Evolutionary conservation across 2,113 vertebrate genomes (phyloP), one percentile per base, ranked within the genome.

Genomic region (Triplophysa dalaica): DNA sequence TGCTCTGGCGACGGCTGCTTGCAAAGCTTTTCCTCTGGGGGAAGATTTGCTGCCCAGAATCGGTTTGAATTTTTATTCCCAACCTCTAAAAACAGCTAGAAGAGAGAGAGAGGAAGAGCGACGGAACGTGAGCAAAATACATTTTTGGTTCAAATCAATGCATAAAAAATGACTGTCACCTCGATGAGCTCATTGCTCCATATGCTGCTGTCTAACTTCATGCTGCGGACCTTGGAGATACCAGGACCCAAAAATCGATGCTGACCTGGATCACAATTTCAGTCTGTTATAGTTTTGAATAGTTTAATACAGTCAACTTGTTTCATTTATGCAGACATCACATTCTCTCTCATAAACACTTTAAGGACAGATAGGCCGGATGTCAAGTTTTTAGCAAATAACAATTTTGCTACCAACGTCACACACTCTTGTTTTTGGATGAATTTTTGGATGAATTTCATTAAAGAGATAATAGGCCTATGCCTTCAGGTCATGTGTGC

Each of bases 161-260:
- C 54, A 21, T 58, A 21, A 45, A 7, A 45, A 11, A 58, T n/a
- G 29, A 12, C 17, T 50, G 3, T 17, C 19, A 96, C 97, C 95
- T 99, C 95, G n/a, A 99, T 95, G 10, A 99, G 96, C 67, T 97
- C 95, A 82, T 97, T 98, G 87, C 93, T 98, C 97, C 98, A 99
- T 87, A 99, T 94, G 69, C 93, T 96, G 80, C 94, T 94, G 91
- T 99, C 97, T 92, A 98, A 91, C 91, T 98, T 99, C 29, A 99
- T 88, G 88, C 96, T 98, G 17, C 94, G 91, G 22, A 99, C 95
- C 78, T 99, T 97, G 14, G 98, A 98, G 81, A 98, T 93, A 81
- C 93, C 95, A 14, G 94, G 93, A 72, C 98, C 96, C 56, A 99
- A 92, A 48, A 92, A 94, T 79, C 96, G 93, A 86, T 99, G 98